Evolutionary conservation across 2,888 invertebrate species (phyloP), one percentile per base, ranked within the genome.

Genomic region (Acrocyrtus sp.): DNA sequence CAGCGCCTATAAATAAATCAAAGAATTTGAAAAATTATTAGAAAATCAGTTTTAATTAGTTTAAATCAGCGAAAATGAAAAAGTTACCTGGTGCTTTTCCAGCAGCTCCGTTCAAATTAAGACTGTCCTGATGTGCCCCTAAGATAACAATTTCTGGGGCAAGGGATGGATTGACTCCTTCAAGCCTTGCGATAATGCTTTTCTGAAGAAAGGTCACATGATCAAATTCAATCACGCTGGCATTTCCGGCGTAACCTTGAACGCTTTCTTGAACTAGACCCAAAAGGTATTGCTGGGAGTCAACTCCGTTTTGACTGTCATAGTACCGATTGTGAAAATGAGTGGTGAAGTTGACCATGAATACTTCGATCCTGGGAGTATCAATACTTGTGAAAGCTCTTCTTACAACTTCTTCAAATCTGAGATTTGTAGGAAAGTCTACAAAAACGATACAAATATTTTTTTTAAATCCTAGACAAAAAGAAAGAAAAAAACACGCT

Each of bases 61-160:
- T n/a, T n/a, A n/a, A n/a, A n/a, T n/a, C n/a, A n/a, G n/a, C n/a
- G n/a, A n/a, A n/a, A n/a, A n/a, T n/a, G n/a, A n/a, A n/a, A n/a
- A n/a, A n/a, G n/a, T n/a, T 43, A 68, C 69, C 72, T 51, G 72
- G 72, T 10, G 74, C 63, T 6, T 26, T 1, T n/a, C 43, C 47
- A 15, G 41, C 15, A 17, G 41, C 12, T 48, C 66, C 74, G 8
- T 50, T 27, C 6, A 22, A n/a, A 21, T 61, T 72, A 0, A 74
- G 12, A 39, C 62, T 57, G 41, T 77, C 77, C 63, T 53, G 39
- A 57, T 77, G 77, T 24, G 72, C 77, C 12, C 77, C 77, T 4
- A 77, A 43, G 43, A 77, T 48, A 3, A 77, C 61, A 12, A 72
- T 61, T 22, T 63, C 65, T 22, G 51, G 21, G n/a, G 39, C 47